A percentile compares a stretch with the other conserved stretches of the same genome.
phyloP scores from a whole-genome alignment of 2,888 invertebrate species.

The Hymenopus coronatus region DNA sequence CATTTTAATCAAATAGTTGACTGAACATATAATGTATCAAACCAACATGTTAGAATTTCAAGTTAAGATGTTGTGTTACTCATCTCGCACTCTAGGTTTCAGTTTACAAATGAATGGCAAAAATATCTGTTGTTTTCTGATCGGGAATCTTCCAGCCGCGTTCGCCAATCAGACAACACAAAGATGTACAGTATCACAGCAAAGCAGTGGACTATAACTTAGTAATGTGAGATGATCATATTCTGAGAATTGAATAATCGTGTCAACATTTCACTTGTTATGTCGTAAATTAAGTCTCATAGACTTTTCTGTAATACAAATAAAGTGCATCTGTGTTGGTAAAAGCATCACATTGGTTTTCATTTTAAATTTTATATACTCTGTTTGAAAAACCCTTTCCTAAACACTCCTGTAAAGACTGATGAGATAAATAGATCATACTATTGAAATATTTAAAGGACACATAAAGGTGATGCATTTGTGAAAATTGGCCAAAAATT shows the following conservation, averaged over 20 bases:
- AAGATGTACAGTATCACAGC: not conserved
- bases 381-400: not conserved
- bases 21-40: not conserved
- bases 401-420: not conserved
- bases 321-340: not conserved
- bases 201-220: not conserved
- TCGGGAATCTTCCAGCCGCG: slow-evolving; percentile 74
- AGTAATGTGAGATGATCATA: not conserved
- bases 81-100: not conserved
- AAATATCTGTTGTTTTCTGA: slow-evolving; percentile 54
- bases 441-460: not conserved
- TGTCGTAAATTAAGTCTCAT: not conserved
- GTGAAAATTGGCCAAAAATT: too few species aligned
- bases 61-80: not conserved
- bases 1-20: not conserved
- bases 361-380: not conserved
- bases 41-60: not conserved
- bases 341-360: not conserved
- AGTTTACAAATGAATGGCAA: not conserved
- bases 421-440: not conserved
- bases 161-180: slow-evolving; percentile 58
- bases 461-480: too few species aligned
- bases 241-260: not conserved
- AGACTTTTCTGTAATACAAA: not conserved
- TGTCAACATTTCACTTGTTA: not conserved